These are phyloP conservation scores for Malacoraja senta DNA, from an alignment of 2,797 vertebrate genomes.

Conservation along the genomic window DNA sequence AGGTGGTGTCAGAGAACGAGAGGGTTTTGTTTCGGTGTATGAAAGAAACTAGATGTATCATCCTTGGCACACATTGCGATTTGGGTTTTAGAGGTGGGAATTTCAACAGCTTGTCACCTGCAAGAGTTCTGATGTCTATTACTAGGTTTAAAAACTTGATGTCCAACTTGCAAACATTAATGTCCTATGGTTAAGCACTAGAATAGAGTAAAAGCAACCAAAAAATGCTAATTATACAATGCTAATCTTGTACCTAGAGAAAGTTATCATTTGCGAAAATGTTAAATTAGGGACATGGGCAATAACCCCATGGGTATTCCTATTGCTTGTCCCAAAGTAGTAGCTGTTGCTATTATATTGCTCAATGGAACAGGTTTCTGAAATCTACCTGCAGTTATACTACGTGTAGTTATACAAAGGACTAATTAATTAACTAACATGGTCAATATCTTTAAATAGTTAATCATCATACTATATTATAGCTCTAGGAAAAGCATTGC, in stretches of 20 bases:
- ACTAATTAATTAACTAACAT: neutral
- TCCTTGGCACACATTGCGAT: neutral
- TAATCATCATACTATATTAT: neutral
- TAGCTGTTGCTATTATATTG: neutral
- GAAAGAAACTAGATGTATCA: neutral
- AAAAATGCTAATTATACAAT: neutral
- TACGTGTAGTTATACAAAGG: neutral
- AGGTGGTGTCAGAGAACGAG: neutral
- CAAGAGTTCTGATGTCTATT: neutral
- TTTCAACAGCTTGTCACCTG: neutral
- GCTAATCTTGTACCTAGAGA: neutral
- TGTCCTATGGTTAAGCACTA: neutral
- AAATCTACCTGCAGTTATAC: neutral
- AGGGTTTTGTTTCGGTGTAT: neutral
- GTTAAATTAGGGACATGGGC: neutral
- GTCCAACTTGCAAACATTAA: neutral
- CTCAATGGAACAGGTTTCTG: neutral
- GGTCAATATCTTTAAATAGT: neutral
- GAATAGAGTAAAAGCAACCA: neutral
- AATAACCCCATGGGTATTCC: neutral
- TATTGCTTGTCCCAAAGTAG: neutral
- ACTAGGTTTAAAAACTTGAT: neutral
- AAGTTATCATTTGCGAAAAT: neutral
- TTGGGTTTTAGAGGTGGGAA: neutral
- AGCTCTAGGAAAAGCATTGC: neutral